phyloP scores from a whole-genome alignment of 2,113 vertebrate species.

The Ginglymostoma cirratum region DNA sequence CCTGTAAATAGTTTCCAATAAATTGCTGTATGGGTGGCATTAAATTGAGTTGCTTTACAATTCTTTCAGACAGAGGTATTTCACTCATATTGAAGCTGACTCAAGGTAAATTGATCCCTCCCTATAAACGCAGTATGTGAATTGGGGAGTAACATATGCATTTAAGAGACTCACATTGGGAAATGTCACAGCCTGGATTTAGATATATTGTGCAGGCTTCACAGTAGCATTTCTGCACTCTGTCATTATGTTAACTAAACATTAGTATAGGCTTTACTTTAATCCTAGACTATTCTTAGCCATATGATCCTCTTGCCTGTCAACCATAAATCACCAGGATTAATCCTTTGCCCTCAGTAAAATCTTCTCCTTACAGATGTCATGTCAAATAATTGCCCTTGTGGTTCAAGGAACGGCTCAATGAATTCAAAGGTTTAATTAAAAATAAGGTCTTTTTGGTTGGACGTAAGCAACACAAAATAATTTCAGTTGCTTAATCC shows the following conservation, averaged over 20 bases:
- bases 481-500: background rate
- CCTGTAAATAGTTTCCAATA: background rate
- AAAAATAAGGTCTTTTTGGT: background rate
- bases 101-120: conserved; percentile 5
- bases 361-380: conserved; percentile 4
- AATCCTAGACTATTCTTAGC: conserved; percentile 38
- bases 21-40: background rate
- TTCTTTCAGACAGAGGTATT: background rate
- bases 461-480: background rate
- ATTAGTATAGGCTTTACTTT: conserved; percentile 35
- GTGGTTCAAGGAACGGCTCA: background rate
- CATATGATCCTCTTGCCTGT: conserved; percentile 35
- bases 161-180: background rate
- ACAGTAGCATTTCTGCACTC: conserved; percentile 29
- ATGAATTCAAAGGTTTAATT: conserved; percentile 30
- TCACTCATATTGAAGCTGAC: background rate
- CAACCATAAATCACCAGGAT: conserved; percentile 32
- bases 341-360: conserved; percentile 33
- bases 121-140: conserved; percentile 15
- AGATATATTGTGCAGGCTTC: conserved; percentile 23
- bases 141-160: background rate
- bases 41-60: background rate
- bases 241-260: conserved; percentile 36
- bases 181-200: conserved; percentile 16
- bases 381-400: background rate